phyloP scores from a whole-genome alignment of 1,140 invertebrate genomes.

The Reticulitermes speratus region DNA sequence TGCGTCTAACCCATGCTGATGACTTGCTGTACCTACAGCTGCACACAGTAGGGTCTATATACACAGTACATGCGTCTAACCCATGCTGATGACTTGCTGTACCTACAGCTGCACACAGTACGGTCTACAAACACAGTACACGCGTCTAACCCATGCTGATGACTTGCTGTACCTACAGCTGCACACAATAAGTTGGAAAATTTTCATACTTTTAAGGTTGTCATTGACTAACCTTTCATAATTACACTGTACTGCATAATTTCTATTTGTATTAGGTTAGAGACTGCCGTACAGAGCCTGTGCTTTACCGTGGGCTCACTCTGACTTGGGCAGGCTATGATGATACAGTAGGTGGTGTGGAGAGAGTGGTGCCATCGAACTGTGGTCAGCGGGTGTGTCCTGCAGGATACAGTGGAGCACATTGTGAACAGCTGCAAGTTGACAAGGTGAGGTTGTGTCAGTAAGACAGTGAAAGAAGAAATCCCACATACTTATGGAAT shows the following conservation, averaged over 20 bases:
- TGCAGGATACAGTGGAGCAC: conserved; percentile 77
- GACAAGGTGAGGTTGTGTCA: conserved; percentile 61
- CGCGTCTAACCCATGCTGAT: too few species aligned
- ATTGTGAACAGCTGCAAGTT: conserved; percentile 79
- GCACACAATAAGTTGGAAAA: too few species aligned
- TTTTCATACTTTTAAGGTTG: too few species aligned
- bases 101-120: too few species aligned
- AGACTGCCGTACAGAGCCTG: conserved; percentile 87
- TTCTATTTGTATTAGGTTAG: conserved; percentile 47
- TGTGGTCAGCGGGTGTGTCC: conserved; percentile 86
- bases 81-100: too few species aligned
- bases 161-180: too few species aligned
- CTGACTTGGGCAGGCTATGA: conserved; percentile 94
- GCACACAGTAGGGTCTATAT: too few species aligned
- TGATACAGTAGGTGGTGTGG: conserved; percentile 82
- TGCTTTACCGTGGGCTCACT: conserved; percentile 80
- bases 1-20: too few species aligned
- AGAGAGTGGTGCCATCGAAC: conserved; percentile 85
- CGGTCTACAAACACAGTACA: too few species aligned
- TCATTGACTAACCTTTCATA: too few species aligned
- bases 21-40: too few species aligned
- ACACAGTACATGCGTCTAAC: too few species aligned
- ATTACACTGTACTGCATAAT: background rate
- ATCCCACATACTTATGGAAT: background rate
- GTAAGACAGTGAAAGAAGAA: background rate